These are phyloP conservation scores for Odocoileus virginianus DNA, from an alignment of 2,113 vertebrate species.

Conservation along the genomic window DNA sequence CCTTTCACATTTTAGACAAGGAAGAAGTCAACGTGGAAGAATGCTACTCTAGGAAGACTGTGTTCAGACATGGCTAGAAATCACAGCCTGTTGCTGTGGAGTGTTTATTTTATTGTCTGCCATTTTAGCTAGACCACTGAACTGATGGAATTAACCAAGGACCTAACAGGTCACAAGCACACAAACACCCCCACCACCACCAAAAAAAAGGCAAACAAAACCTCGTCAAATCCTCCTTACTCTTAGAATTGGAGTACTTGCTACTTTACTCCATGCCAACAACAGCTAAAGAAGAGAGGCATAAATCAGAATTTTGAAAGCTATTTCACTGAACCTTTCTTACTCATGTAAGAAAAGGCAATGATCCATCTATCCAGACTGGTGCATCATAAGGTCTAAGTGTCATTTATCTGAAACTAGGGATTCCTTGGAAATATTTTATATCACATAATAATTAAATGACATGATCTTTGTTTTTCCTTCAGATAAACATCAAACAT, in stretches of 20 bases:
- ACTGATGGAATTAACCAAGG: neutral
- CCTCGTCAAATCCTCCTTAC: neutral
- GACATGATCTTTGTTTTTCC: constrained; percentile 4
- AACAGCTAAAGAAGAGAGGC: constrained; percentile 19
- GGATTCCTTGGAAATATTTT: constrained; percentile 4
- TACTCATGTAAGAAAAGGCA: constrained; percentile 33
- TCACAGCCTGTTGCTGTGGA: neutral
- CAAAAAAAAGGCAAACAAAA: neutral
- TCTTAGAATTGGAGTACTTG: neutral
- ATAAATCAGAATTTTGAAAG: constrained; percentile 44
- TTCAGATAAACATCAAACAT: constrained; percentile 24
- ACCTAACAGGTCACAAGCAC: neutral
- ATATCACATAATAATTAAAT: constrained; percentile 32
- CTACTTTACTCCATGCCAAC: constrained; percentile 33
- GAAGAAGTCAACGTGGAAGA: neutral
- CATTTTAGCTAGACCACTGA: neutral
- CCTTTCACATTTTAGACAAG: neutral
- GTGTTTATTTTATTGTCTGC: neutral
- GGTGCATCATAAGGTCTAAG: constrained; percentile 49
- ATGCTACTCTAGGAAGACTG: neutral
- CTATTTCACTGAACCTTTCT: constrained; percentile 7
- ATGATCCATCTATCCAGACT: constrained; percentile 34
- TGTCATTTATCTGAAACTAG: constrained; percentile 5
- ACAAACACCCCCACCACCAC: neutral
- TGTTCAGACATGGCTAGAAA: constrained; percentile 3